Percentiles rank a stretch among this genome's conserved stretches.
Conservation (phyloP, 2,113 vertebrate genomes). For the Puffinus mauretanicus region DNA sequence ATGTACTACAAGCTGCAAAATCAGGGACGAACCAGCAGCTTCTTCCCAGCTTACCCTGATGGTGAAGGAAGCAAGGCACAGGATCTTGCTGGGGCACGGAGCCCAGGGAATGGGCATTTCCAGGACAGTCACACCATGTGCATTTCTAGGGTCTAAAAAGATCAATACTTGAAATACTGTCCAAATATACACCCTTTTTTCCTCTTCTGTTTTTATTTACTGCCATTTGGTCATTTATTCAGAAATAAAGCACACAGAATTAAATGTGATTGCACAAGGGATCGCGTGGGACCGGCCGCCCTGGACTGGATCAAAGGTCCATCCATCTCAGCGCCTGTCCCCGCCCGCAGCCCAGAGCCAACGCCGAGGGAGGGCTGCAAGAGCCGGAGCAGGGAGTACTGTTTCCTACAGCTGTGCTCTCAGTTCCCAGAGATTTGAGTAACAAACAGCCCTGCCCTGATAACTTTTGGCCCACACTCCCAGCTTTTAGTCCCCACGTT, state of each 20-base stretch:
- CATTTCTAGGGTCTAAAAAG: neutral
- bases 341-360: neutral
- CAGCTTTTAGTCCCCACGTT: neutral
- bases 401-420: neutral
- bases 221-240: neutral
- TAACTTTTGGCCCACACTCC: neutral
- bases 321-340: neutral
- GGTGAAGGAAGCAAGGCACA: fast-evolving
- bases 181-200: fast-evolving
- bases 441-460: neutral
- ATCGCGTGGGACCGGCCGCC: fast-evolving
- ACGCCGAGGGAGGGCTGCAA: fast-evolving
- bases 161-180: neutral
- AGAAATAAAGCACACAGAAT: neutral
- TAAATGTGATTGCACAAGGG: neutral
- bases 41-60: neutral
- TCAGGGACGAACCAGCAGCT: neutral
- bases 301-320: neutral
- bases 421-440: neutral
- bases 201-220: neutral
- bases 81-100: neutral
- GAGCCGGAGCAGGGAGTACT: fast-evolving
- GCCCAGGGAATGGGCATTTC: neutral
- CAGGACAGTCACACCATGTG: neutral
- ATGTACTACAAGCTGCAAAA: neutral